A percentile compares a stretch with the other conserved stretches of the same genome.
Conservation (phyloP, 23 tunicate species). For the Styela plicata region DNA sequence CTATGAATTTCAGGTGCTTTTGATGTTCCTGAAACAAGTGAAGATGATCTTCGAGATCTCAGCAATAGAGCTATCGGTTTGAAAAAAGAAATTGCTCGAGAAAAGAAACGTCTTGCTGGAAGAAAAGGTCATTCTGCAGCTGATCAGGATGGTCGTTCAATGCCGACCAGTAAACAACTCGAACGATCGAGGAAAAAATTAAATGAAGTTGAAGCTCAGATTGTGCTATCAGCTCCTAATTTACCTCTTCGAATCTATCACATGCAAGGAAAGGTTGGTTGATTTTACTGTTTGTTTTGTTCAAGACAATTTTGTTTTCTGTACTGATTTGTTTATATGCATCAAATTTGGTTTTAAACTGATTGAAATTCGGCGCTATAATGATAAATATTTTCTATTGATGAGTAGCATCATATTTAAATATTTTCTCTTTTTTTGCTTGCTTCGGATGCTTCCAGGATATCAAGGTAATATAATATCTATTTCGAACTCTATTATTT, state of each 20-base stretch:
- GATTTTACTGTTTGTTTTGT: too few relatives aligned
- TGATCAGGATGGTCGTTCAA: conserved; percentile 24
- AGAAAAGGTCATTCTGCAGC: conserved; percentile 20
- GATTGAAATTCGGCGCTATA: too few relatives aligned
- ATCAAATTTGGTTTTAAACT: too few relatives aligned
- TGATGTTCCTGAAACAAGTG: conserved; percentile 60
- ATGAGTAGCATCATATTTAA: too few relatives aligned
- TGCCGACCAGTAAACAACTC: conserved; percentile 42
- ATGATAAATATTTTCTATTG: too few relatives aligned
- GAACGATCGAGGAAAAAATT: conserved; percentile 78
- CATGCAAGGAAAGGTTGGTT: conserved; percentile 88
- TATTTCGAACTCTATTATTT: too few relatives aligned
- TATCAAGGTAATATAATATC: too few relatives aligned
- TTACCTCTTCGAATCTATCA: conserved; percentile 79
- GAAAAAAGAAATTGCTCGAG: conserved; percentile 78
- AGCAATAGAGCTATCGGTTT: conserved; percentile 72
- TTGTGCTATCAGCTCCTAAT: conserved; percentile 81
- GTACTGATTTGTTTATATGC: too few relatives aligned
- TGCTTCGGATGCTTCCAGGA: too few relatives aligned
- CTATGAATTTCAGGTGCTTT: conserved; percentile 36
- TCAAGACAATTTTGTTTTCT: too few relatives aligned
- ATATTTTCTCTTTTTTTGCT: too few relatives aligned
- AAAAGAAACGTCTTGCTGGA: conserved; percentile 48
- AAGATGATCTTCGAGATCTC: conserved; percentile 69
- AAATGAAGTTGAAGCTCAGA: conserved; percentile 73